A percentile compares a stretch with the other conserved stretches of the same genome.
These are phyloP conservation scores for Macrotrachela quadricornifera DNA, from an alignment of 1,140 invertebrate species.

Conservation along the genomic window DNA sequence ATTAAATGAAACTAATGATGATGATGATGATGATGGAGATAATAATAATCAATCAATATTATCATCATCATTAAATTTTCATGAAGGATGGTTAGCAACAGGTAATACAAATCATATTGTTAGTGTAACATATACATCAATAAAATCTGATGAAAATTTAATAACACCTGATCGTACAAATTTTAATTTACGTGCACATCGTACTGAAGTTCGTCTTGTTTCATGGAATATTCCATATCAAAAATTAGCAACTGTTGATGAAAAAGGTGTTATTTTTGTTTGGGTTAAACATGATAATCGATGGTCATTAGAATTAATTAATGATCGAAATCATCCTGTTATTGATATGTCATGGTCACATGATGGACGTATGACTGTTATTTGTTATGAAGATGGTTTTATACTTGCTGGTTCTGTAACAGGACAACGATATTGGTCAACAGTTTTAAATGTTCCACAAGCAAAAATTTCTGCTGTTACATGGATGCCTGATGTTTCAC, in stretches of 20 bases:
- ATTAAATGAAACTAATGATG: too few relatives aligned
- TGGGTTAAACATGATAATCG: conserved; percentile 97
- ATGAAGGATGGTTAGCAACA: conserved; percentile 84
- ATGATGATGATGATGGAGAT: too few relatives aligned
- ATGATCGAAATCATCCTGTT: conserved; percentile 64
- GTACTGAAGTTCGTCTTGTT: conserved; percentile 72
- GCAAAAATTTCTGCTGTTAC: conserved; percentile 79
- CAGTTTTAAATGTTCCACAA: conserved; percentile 67
- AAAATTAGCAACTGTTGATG: conserved; percentile 88
- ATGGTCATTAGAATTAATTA: conserved; percentile 96
- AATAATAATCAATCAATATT: too few relatives aligned
- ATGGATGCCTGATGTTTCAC: conserved; percentile 90
- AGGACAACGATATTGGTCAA: conserved; percentile 91
- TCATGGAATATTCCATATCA: conserved; percentile 98
- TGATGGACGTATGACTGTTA: conserved; percentile 87
- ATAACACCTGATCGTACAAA: conserved; percentile 45
- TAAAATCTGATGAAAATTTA: conserved; percentile 32
- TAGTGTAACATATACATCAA: conserved; percentile 77
- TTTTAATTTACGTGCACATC: conserved; percentile 85
- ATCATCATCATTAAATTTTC: conserved; percentile 42
- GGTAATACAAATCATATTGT: conserved; percentile 79
- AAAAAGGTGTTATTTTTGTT: conserved; percentile 88
- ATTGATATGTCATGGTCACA: conserved; percentile 90
- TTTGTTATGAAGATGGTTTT: conserved; percentile 92
- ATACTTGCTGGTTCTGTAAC: conserved; percentile 83